Conservation (phyloP, 2,797 vertebrate genomes). For the Hypotaenidia philippensis region DNA sequence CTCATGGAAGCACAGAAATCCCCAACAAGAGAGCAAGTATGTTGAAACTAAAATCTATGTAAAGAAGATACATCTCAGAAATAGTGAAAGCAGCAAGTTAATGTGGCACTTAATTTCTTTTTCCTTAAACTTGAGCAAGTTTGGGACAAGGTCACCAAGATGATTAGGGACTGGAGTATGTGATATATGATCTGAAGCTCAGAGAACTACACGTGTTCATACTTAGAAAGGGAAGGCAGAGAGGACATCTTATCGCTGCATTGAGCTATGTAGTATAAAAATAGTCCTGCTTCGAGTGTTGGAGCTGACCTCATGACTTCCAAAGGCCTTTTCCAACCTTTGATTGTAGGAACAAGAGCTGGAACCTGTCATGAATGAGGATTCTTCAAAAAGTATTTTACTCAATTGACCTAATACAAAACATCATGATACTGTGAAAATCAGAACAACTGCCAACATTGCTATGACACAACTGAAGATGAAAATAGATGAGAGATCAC, state of each 20-base stretch:
- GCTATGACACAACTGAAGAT: neutral
- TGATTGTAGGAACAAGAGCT: neutral
- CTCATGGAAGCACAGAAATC: neutral
- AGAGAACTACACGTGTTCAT: neutral
- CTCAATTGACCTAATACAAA: neutral
- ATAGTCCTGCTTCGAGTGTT: neutral
- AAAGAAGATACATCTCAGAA: neutral
- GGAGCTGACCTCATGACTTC: neutral
- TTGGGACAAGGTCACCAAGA: neutral
- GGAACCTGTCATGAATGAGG: neutral
- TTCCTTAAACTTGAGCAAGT: neutral
- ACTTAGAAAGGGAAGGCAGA: neutral
- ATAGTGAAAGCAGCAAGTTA: neutral
- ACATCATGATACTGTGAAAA: neutral
- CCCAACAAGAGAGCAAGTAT: neutral
- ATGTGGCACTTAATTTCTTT: neutral
- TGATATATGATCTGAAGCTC: neutral
- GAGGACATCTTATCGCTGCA: neutral
- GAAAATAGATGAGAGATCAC: neutral
- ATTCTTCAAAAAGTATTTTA: neutral
- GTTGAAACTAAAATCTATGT: neutral
- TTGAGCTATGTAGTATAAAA: neutral
- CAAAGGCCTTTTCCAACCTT: neutral
- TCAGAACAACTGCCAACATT: neutral
- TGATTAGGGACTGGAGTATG: neutral